Percentiles rank a stretch among this genome's conserved stretches.
Evolutionary conservation across 2,797 vertebrate genomes (phyloP).

Genomic region (Melanogrammus aeglefinus): DNA sequence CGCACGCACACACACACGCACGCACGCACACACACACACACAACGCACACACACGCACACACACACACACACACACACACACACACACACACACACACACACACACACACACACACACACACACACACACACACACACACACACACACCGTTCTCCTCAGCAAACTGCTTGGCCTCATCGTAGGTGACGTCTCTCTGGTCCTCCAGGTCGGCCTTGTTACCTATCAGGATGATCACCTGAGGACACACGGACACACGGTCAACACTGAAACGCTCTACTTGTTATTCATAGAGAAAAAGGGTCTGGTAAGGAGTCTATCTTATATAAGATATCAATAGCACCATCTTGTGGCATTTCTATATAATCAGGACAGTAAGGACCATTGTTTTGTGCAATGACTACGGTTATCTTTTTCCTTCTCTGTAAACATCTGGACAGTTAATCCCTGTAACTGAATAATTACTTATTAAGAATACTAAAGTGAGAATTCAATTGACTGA

Average conservation of each 20-base stretch:
- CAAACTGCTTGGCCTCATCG: conserved; percentile 91
- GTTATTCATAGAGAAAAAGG: no score
- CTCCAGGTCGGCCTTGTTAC: conserved; percentile 91
- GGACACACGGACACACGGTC: background rate
- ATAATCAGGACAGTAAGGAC: background rate
- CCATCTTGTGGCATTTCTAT: background rate
- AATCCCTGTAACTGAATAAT: no score
- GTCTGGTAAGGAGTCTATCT: background rate
- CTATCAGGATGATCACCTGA: conserved; percentile 92
- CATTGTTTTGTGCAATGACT: background rate
- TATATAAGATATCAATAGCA: background rate
- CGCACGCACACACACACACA: conserved; percentile 5
- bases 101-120: conserved; percentile 6
- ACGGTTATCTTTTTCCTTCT: background rate
- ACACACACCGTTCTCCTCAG: conserved; percentile 86
- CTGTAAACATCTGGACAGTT: background rate
- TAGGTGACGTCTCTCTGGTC: conserved; percentile 90
- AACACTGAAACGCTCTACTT: no score
- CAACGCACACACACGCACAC: background rate
- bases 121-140: background rate
- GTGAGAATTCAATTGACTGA: no score
- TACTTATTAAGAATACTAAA: no score
- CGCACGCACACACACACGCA: no score
- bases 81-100: background rate
- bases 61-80: no score